These are phyloP conservation scores for Heteromormyrus szaboi DNA, from an alignment of 2,797 vertebrate genomes.

Conservation along the genomic window DNA sequence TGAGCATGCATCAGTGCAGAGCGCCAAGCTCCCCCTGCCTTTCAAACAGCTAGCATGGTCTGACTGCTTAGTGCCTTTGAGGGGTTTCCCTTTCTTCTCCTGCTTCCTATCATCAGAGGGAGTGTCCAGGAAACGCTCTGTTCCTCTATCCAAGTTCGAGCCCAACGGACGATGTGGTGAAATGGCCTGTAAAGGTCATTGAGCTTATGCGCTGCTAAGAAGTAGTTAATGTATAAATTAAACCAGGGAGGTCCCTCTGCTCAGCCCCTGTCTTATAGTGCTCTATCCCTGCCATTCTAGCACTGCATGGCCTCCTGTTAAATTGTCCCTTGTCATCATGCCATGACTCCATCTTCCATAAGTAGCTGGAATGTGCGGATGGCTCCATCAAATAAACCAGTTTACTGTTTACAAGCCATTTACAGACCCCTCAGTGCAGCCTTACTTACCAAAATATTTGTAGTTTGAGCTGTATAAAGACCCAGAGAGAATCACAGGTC, in stretches of 20 bases:
- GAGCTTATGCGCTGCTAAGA: slow-evolving; percentile 35
- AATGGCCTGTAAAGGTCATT: slow-evolving; percentile 62
- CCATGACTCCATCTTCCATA: not conserved
- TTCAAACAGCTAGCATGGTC: not conserved
- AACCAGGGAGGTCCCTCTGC: slow-evolving; percentile 51
- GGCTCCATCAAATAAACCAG: not conserved
- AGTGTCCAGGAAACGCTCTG: slow-evolving; percentile 13
- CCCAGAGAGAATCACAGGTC: not conserved
- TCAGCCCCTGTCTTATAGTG: slow-evolving; percentile 28
- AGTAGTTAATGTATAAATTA: slow-evolving; percentile 53
- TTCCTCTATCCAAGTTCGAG: slow-evolving; percentile 16
- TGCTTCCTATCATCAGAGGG: not conserved
- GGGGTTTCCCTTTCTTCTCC: not conserved
- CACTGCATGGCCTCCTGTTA: not conserved
- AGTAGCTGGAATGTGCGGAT: not conserved
- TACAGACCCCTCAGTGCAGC: not conserved
- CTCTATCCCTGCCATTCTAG: not conserved
- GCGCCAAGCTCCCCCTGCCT: not conserved
- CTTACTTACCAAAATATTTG: not conserved
- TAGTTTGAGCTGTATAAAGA: not conserved
- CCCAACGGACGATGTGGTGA: slow-evolving; percentile 26
- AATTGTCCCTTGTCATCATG: not conserved
- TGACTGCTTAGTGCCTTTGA: not conserved
- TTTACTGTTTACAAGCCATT: not conserved
- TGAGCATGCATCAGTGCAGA: not conserved